Conservation (phyloP, 2,113 vertebrate species). For the Numenius arquata region DNA sequence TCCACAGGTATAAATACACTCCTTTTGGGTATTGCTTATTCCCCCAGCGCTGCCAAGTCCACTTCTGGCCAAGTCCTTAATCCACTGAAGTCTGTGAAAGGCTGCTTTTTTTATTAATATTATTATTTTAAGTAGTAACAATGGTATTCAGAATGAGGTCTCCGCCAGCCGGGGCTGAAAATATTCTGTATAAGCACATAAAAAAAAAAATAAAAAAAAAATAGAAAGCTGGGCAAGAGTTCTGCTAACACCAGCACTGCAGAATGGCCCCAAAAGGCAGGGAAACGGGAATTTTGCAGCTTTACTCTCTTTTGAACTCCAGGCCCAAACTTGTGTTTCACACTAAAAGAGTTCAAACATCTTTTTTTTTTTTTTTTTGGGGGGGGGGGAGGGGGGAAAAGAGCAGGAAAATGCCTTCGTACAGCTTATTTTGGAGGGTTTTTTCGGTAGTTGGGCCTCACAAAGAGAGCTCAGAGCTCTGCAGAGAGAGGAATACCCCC, state of each 20-base stretch:
- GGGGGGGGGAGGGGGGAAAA: no score
- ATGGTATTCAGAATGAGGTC: background rate
- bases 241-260: background rate
- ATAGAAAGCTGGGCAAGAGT: background rate
- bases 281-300: background rate
- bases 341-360: background rate
- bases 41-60: background rate
- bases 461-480: background rate
- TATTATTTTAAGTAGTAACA: background rate
- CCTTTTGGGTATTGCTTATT: background rate
- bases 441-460: background rate
- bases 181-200: background rate
- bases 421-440: background rate
- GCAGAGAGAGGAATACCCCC: background rate
- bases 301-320: fast-evolving
- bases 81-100: background rate
- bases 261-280: background rate
- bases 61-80: background rate
- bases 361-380: background rate
- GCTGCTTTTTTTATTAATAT: background rate
- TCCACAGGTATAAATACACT: background rate
- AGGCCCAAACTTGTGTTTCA: background rate
- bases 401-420: background rate
- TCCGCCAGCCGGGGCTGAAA: background rate
- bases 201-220: no score